Evolutionary conservation across 2,797 vertebrate species (phyloP), one percentile per base, ranked within the genome.

Genomic region (Taeniopygia guttata): DNA sequence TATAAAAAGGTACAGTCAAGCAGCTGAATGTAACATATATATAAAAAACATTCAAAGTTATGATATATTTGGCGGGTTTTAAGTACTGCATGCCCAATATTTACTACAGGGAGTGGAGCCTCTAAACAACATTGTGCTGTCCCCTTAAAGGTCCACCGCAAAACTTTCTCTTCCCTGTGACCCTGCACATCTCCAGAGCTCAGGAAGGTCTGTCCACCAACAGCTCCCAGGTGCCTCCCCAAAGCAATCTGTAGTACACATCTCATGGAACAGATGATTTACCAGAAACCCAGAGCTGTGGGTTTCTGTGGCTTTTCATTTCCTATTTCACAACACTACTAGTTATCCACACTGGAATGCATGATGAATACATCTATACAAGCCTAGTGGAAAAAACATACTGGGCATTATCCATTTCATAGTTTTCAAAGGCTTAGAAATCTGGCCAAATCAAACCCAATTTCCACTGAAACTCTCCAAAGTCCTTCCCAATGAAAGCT

Each of bases 381-480:
- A 86, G 21, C 36, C 76, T 69, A 64, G 56, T 77, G 75, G 89
- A 89, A 96, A 96, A 95, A 94, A 80, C 45, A 58, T 51, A 80
- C 43, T 36, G 46, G 67, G 67, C 56, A 89, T 64, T 68, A 89
- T 93, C 64, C 81, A 27, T 67, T 56, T 83, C 83, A 46, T 55
- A 49, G 40, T 87, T 92, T 94, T 91, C 72, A 91, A 92, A 94
- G 78, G n/a, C 45, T 89, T 49, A 68, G 56, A 83, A 89, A 51
- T 58, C 23, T 89, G 82, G 64, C 73, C 90, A 89, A 87, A 94
- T 92, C 84, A 90, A 92, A 84, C 54, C 40, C 1, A 62, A 22
- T 94, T 95, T 94, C 90, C 78, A 94, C 45, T 90, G 64, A 80
- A 94, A 84, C 16, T 79, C 69, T 90, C 68, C 64, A 54, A 92